phyloP scores from a whole-genome alignment of 30 jellyfish, hydroid and myxozoan genomes.

The Cassiopea andromeda region DNA sequence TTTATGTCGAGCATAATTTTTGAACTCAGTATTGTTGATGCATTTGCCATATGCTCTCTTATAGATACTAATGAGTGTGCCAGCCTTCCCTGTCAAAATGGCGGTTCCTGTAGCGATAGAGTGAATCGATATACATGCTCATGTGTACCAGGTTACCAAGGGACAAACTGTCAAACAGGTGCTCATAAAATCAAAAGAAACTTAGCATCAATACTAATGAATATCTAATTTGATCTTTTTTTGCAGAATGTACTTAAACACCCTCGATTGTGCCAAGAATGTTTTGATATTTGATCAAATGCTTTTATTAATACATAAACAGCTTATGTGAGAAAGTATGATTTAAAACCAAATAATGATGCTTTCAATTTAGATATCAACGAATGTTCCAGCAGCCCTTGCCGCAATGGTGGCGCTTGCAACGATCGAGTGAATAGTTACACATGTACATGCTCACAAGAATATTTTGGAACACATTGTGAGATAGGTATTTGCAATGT shows the following conservation, averaged over 20 bases:
- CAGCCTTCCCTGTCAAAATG: conserved; percentile 12
- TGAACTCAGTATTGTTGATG: too few relatives aligned
- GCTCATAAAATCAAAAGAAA: not conserved
- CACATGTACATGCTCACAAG: conserved; percentile 24
- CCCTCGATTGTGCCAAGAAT: too few relatives aligned
- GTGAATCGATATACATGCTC: not conserved
- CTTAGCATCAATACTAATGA: too few relatives aligned
- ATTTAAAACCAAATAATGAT: too few relatives aligned
- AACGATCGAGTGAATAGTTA: not conserved
- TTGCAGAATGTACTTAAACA: too few relatives aligned
- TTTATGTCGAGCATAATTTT: too few relatives aligned
- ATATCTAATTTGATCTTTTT: too few relatives aligned
- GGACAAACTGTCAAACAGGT: not conserved
- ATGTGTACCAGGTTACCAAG: not conserved
- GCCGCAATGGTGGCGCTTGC: conserved; percentile 14
- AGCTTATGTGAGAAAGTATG: too few relatives aligned
- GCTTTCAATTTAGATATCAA: not conserved
- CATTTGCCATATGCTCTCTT: too few relatives aligned
- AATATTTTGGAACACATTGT: conserved; percentile 3
- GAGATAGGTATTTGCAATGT: not conserved
- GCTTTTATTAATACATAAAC: too few relatives aligned
- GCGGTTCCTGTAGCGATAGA: not conserved
- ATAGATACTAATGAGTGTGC: not conserved
- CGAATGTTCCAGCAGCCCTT: conserved; percentile 13
- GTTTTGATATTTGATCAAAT: too few relatives aligned